A percentile compares a stretch with the other conserved stretches of the same genome.
Evolutionary conservation across 37 sponge, comb jelly and placozoan genomes (phyloP).

Genomic region (Oopsacas minuta): DNA sequence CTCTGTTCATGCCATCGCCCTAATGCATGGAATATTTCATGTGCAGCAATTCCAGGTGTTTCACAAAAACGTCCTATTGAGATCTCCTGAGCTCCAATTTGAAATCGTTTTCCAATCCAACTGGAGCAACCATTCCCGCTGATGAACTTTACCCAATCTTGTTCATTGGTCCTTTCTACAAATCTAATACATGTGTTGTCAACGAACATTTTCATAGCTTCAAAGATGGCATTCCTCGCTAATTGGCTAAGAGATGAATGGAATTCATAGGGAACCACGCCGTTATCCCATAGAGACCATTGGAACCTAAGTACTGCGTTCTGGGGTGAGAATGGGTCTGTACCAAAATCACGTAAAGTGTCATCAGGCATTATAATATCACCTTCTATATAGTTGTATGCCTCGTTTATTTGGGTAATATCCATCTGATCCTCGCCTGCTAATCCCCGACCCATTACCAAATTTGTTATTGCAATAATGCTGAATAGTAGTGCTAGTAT

Average conservation of each 20-base stretch:
- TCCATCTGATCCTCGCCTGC: neutral
- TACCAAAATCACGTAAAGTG: neutral
- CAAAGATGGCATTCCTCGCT: slow-evolving; percentile 31
- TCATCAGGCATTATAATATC: neutral
- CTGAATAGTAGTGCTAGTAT: neutral
- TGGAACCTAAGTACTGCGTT: neutral
- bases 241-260: neutral
- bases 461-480: neutral
- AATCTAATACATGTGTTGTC: slow-evolving; percentile 42
- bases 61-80: slow-evolving; percentile 66
- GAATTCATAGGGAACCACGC: neutral
- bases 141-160: slow-evolving; percentile 45
- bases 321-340: neutral
- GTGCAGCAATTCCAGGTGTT: slow-evolving; percentile 43
- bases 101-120: slow-evolving; percentile 35
- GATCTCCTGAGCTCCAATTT: slow-evolving; percentile 40
- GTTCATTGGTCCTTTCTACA: slow-evolving; percentile 21
- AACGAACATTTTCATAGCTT: slow-evolving; percentile 36
- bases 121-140: slow-evolving; percentile 50
- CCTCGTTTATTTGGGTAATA: neutral
- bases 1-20: slow-evolving; percentile 77
- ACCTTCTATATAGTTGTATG: neutral
- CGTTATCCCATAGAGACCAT: neutral
- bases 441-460: neutral
- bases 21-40: slow-evolving; percentile 60